Conservation (phyloP, 1,140 invertebrate species). For the Macrotrachela quadricornifera region DNA sequence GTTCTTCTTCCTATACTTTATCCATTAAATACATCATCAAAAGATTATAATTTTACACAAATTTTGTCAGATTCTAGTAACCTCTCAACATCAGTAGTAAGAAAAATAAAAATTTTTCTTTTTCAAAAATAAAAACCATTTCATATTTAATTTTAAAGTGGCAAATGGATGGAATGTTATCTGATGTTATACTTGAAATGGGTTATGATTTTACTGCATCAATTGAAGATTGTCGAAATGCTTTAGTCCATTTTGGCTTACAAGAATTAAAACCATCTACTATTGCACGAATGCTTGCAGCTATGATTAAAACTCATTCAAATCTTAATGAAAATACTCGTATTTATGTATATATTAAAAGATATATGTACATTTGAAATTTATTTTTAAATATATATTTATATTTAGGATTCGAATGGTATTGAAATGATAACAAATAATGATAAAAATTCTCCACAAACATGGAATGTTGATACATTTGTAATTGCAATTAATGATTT, state of each 20-base stretch:
- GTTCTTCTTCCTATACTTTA: too few species aligned
- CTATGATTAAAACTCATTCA: conserved; percentile 57
- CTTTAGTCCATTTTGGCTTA: conserved; percentile 33
- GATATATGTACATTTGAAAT: too few species aligned
- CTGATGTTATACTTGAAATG: conserved; percentile 61
- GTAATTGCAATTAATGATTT: conserved; percentile 68
- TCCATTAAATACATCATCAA: too few species aligned
- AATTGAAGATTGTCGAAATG: conserved; percentile 57
- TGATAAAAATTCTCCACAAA: conserved; percentile 31
- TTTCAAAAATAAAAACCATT: too few species aligned
- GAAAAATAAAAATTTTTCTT: too few species aligned
- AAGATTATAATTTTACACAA: too few species aligned
- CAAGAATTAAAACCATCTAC: conserved; percentile 53
- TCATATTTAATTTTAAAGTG: too few species aligned
- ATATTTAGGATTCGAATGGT: conserved; percentile 26
- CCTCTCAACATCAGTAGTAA: too few species aligned
- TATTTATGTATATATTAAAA: too few species aligned
- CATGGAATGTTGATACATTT: conserved; percentile 81
- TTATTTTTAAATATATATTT: too few species aligned
- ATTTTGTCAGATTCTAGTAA: too few species aligned
- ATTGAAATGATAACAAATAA: conserved; percentile 30
- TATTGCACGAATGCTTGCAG: conserved; percentile 56
- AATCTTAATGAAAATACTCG: too few species aligned
- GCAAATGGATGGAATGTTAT: conserved; percentile 30
- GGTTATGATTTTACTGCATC: conserved; percentile 57